Percentiles rank a stretch among this genome's conserved stretches.
Evolutionary conservation across 2,888 invertebrate species (phyloP).

Genomic region (Eugnorisma glareosa): DNA sequence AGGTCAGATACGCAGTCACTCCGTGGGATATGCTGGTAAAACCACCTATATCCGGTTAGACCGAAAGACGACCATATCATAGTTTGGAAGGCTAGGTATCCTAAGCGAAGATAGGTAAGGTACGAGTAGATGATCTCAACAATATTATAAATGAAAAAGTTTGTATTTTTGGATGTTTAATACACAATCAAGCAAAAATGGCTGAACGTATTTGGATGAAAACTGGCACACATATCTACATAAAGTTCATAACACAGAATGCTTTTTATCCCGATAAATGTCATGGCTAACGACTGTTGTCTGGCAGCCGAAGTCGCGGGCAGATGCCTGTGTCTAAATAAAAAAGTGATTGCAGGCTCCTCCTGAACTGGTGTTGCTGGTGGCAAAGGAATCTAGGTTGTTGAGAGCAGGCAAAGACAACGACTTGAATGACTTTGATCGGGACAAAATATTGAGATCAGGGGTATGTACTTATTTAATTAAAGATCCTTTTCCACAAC

Average conservation of each 20-base stretch:
- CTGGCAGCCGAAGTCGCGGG: neutral
- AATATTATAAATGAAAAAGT: neutral
- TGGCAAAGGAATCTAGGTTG: constrained; percentile 76
- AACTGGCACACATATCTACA: neutral
- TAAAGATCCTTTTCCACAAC: neutral
- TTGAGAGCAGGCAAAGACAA: constrained; percentile 68
- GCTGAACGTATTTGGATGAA: neutral
- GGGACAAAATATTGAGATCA: constrained; percentile 74
- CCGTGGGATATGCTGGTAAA: neutral
- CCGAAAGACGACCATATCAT: neutral
- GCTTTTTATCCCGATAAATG: neutral
- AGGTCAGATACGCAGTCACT: neutral
- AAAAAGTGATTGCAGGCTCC: constrained; percentile 73
- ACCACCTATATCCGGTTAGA: neutral
- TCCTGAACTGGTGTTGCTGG: constrained; percentile 77
- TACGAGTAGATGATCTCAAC: neutral
- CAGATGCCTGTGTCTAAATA: neutral
- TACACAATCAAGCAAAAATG: neutral
- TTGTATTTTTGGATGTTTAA: neutral
- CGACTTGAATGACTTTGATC: constrained; percentile 66
- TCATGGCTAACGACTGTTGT: neutral
- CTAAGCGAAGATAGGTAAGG: too few relatives aligned
- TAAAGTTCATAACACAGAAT: neutral
- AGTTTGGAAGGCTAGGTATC: neutral
- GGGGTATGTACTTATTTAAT: constrained; percentile 73